Evolutionary conservation across 1,140 invertebrate genomes (phyloP).

Genomic region (Pseudoatta argentina): DNA sequence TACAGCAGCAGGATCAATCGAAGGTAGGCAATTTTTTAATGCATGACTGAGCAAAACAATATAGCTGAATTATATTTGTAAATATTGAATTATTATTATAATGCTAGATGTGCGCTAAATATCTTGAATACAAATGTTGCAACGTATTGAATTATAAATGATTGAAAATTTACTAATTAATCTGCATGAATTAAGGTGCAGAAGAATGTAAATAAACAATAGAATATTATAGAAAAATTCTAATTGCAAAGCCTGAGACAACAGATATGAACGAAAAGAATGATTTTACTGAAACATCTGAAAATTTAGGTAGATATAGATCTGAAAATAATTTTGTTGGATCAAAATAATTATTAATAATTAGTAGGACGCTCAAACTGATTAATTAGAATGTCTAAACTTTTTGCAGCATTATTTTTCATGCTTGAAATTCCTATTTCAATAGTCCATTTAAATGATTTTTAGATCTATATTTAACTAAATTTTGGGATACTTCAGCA

Average conservation of each 20-base stretch:
- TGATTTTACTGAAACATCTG: too few species aligned
- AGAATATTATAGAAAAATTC: not conserved
- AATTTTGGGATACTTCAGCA: too few species aligned
- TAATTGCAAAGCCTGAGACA: not conserved
- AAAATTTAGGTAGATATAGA: too few species aligned
- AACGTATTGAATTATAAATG: not conserved
- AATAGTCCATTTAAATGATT: too few species aligned
- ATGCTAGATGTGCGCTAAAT: not conserved
- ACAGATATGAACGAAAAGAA: not conserved
- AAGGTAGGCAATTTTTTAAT: conserved; percentile 80
- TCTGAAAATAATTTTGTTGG: too few species aligned
- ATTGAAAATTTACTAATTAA: not conserved
- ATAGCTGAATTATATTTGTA: not conserved
- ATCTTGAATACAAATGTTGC: not conserved
- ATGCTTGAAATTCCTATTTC: too few species aligned
- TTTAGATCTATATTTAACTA: too few species aligned
- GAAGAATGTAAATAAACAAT: not conserved
- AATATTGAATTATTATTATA: not conserved
- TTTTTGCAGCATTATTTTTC: too few species aligned
- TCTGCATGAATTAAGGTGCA: not conserved
- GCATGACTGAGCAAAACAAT: too few species aligned
- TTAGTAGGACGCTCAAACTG: too few species aligned
- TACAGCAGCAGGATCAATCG: conserved; percentile 88
- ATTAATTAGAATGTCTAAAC: too few species aligned
- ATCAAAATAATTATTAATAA: too few species aligned